A percentile compares a stretch with the other conserved stretches of the same genome.
Conservation (phyloP, 2,113 vertebrate genomes). For the Gavia stellata region DNA sequence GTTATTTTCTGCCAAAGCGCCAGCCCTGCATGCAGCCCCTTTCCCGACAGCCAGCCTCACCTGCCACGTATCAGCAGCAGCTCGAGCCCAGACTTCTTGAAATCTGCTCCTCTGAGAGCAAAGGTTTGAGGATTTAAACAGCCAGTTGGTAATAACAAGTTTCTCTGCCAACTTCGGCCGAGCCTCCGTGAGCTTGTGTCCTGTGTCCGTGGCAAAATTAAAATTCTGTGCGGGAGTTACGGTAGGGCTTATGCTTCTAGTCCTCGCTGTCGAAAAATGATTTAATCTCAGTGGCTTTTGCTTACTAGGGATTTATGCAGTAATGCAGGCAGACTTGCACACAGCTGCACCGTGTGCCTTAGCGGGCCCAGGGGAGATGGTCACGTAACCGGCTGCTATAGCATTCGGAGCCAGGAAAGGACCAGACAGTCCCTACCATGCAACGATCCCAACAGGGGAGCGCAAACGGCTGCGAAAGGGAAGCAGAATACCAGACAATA, state of each 20-base stretch:
- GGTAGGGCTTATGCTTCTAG: neutral
- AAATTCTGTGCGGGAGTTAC: neutral
- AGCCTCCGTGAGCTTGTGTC: neutral
- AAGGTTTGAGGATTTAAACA: neutral
- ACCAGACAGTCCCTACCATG: neutral
- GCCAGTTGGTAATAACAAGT: neutral
- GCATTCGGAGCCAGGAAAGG: neutral
- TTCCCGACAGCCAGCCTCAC: neutral
- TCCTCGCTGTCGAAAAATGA: neutral
- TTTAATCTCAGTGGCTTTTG: neutral
- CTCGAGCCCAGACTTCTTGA: neutral
- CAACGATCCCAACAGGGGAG: neutral
- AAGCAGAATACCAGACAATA: neutral
- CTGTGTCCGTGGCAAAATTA: neutral
- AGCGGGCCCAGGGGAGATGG: neutral
- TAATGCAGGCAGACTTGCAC: neutral
- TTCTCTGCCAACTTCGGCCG: neutral
- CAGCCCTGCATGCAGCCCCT: neutral
- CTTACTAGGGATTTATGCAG: neutral
- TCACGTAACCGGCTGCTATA: neutral
- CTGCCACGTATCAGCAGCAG: neutral
- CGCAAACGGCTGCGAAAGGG: neutral
- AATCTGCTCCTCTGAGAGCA: neutral
- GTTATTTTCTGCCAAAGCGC: neutral
- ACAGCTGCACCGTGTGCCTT: neutral